A percentile compares a stretch with the other conserved stretches of the same genome.
Evolutionary conservation across 2,797 vertebrate species (phyloP).

Genomic region (Chloroceryle amazona): DNA sequence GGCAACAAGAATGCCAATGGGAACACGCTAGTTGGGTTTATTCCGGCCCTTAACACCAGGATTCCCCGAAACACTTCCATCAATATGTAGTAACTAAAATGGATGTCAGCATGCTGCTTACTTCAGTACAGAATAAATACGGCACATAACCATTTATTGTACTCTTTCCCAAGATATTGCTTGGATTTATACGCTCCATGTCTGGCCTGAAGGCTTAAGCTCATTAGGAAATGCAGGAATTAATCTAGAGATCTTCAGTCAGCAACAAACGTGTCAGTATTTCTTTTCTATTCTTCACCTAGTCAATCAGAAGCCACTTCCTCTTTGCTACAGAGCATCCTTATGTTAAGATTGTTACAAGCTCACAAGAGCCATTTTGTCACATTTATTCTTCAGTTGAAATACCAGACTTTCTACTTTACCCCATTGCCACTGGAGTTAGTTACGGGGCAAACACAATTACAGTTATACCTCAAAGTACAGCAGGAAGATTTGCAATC

Average conservation of each 20-base stretch:
- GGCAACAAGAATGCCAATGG: not conserved
- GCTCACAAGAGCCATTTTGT: not conserved
- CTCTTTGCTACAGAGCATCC: not conserved
- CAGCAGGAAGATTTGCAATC: not conserved
- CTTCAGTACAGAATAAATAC: not conserved
- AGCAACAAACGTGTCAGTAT: not conserved
- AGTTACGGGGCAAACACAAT: not conserved
- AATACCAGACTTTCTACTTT: not conserved
- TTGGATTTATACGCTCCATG: not conserved
- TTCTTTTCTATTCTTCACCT: not conserved
- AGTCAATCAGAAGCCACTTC: not conserved
- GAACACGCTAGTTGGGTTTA: not conserved
- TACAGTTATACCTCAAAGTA: not conserved
- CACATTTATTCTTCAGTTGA: not conserved
- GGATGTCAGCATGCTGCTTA: not conserved
- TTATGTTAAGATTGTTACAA: not conserved
- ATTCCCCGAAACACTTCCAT: not conserved
- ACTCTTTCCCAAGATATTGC: not conserved
- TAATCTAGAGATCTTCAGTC: not conserved
- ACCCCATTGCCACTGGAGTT: not conserved
- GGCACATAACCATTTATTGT: not conserved
- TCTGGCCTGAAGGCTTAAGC: not conserved
- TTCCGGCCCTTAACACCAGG: not conserved
- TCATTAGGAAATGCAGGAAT: not conserved
- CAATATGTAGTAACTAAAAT: not conserved